A percentile compares a stretch with the other conserved stretches of the same genome.
Conservation (phyloP, 2,888 invertebrate genomes). For the Rhorus exstirpatorius region DNA sequence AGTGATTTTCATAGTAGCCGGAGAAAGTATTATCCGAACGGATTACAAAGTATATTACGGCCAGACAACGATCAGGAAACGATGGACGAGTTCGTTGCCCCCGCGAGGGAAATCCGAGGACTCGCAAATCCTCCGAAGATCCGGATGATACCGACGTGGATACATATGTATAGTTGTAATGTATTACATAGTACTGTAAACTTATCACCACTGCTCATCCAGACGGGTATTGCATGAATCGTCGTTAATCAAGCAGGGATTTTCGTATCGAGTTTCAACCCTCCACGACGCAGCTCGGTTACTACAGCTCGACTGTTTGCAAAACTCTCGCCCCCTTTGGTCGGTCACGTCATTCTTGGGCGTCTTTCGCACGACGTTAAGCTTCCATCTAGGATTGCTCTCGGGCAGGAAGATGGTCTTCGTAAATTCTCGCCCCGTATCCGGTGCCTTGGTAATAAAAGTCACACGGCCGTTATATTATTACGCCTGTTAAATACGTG, state of each 20-base stretch:
- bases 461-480: constrained; percentile 65
- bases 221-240: constrained; percentile 80
- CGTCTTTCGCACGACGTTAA: constrained; percentile 43
- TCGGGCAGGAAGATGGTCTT: constrained; percentile 64
- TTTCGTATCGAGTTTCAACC: constrained; percentile 85
- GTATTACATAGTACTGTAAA: constrained; percentile 59
- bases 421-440: constrained; percentile 72
- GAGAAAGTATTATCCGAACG: not conserved
- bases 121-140: constrained; percentile 79
- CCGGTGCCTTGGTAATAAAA: constrained; percentile 69
- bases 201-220: constrained; percentile 72
- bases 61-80: constrained; percentile 43
- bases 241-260: constrained; percentile 84
- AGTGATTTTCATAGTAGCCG: not conserved
- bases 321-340: constrained; percentile 50
- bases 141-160: constrained; percentile 51
- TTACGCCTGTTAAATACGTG: constrained; percentile 63
- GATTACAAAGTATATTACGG: not conserved
- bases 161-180: constrained; percentile 52
- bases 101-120: constrained; percentile 79
- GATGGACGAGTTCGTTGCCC: constrained; percentile 76
- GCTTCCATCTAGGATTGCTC: constrained; percentile 67
- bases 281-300: constrained; percentile 69
- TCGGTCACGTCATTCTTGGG: constrained; percentile 63
- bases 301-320: constrained; percentile 42